Percentiles rank a stretch among this genome's conserved stretches.
Evolutionary conservation across 2,797 vertebrate genomes (phyloP).

Genomic region (Pelobates cultripes): DNA sequence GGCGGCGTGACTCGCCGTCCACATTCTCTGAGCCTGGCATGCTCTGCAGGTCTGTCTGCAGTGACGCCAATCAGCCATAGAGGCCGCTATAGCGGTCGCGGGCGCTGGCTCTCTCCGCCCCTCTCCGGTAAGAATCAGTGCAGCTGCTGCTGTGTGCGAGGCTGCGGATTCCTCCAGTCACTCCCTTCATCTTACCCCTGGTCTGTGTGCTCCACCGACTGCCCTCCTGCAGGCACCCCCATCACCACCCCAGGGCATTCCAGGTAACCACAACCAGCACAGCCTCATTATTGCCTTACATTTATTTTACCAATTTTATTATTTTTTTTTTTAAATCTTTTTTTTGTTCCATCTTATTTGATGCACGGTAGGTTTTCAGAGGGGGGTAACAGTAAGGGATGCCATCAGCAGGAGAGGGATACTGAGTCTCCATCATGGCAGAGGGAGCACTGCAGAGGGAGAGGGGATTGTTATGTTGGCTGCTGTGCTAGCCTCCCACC

Average conservation of each 20-base stretch:
- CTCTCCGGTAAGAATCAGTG: slow-evolving; percentile 53
- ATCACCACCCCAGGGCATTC: slow-evolving; percentile 26
- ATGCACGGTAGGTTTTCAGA: neutral
- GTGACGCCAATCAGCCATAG: neutral
- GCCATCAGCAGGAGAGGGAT: neutral
- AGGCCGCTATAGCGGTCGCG: neutral
- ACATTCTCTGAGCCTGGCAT: neutral
- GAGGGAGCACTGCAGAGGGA: too few species aligned
- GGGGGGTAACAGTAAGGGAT: too few species aligned
- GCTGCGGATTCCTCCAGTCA: slow-evolving; percentile 53
- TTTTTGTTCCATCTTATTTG: too few species aligned
- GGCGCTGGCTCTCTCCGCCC: slow-evolving; percentile 30
- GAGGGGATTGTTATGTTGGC: too few species aligned
- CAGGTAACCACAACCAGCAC: slow-evolving; percentile 27
- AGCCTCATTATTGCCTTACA: too few species aligned
- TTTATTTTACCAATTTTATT: too few species aligned
- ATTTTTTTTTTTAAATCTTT: too few species aligned
- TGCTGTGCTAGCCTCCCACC: too few species aligned
- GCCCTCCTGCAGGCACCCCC: slow-evolving; percentile 20
- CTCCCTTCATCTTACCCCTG: slow-evolving; percentile 49
- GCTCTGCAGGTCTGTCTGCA: too few species aligned
- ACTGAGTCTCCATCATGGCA: neutral
- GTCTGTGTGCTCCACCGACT: slow-evolving; percentile 7
- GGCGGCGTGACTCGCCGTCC: neutral
- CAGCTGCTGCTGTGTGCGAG: slow-evolving; percentile 54